Evolutionary conservation across 2,113 vertebrate genomes (phyloP).

Genomic region (Psittacula cyanocephala): DNA sequence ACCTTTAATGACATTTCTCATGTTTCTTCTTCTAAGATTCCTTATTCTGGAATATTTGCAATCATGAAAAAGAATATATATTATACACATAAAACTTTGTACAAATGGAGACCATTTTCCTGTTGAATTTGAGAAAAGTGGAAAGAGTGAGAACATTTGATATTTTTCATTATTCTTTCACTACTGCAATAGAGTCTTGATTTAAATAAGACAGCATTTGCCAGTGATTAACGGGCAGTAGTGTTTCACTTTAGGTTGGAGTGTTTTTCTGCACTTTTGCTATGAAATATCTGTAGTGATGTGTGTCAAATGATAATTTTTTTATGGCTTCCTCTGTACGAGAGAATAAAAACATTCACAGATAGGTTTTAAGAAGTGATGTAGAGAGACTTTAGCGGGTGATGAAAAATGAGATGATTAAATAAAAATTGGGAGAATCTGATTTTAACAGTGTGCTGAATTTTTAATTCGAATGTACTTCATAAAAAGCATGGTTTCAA

Average conservation of each 20-base stretch:
- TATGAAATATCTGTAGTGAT: constrained; percentile 7
- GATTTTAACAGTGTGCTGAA: constrained; percentile 61
- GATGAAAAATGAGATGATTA: constrained; percentile 65
- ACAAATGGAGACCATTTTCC: not conserved
- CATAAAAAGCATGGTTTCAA: constrained; percentile 64
- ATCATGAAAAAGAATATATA: constrained; percentile 27
- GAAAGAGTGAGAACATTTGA: not conserved
- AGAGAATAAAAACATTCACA: constrained; percentile 14
- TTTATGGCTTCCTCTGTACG: constrained; percentile 1
- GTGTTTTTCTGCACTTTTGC: constrained; percentile 14
- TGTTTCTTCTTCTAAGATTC: constrained; percentile 39
- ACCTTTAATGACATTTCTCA: constrained; percentile 53
- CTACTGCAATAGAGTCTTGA: not conserved
- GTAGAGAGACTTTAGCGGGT: constrained; percentile 46
- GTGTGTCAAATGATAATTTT: constrained; percentile 31
- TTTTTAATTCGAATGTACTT: constrained; percentile 55
- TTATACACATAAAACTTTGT: not conserved
- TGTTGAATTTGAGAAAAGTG: not conserved
- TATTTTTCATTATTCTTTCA: constrained; percentile 23
- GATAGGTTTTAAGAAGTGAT: constrained; percentile 45
- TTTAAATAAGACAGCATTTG: constrained; percentile 24
- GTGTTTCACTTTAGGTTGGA: constrained; percentile 26
- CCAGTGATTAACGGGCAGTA: not conserved
- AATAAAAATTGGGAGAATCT: constrained; percentile 60
- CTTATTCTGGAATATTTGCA: not conserved